A percentile compares a stretch with the other conserved stretches of the same genome.
These are phyloP conservation scores for Drosophila santomea DNA, from an alignment of 1,140 invertebrate genomes.

Conservation along the genomic window DNA sequence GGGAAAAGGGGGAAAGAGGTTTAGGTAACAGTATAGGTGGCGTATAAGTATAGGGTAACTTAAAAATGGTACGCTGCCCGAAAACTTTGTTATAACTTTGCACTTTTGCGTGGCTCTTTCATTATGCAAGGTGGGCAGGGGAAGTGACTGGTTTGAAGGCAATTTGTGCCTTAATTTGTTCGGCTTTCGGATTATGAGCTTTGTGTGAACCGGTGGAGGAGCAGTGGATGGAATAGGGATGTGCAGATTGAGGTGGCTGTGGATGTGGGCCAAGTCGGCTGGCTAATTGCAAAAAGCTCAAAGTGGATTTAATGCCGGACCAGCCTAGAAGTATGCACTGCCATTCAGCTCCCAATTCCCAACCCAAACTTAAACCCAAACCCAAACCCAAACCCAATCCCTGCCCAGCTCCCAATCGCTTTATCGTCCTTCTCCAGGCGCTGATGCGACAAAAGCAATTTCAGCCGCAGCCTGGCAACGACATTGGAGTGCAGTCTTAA, in stretches of 20 bases:
- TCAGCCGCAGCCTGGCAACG: conserved; percentile 45
- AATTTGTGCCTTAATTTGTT: conserved; percentile 74
- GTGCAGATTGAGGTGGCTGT: neutral
- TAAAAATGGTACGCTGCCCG: conserved; percentile 32
- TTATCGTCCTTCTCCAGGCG: conserved; percentile 38
- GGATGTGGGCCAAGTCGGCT: neutral
- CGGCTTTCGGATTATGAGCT: conserved; percentile 67
- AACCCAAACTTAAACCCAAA: too few species aligned
- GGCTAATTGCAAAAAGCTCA: conserved; percentile 67
- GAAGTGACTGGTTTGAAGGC: conserved; percentile 38
- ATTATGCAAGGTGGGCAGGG: conserved; percentile 23
- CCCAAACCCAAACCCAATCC: too few species aligned
- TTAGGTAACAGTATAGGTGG: neutral
- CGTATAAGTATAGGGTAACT: neutral
- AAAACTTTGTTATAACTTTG: conserved; percentile 55
- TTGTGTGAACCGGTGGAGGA: neutral
- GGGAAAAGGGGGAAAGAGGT: neutral
- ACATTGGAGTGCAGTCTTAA: conserved; percentile 41
- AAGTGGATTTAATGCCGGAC: conserved; percentile 53
- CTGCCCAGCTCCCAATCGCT: conserved; percentile 8
- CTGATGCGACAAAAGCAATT: conserved; percentile 54
- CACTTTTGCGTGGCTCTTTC: conserved; percentile 53
- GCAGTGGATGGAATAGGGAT: too few species aligned
- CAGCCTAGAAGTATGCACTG: conserved; percentile 58
- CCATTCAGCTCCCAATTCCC: conserved; percentile 3